A percentile compares a stretch with the other conserved stretches of the same genome.
Evolutionary conservation across 2,888 invertebrate genomes (phyloP).

Genomic region (Crocallis elinguaria): DNA sequence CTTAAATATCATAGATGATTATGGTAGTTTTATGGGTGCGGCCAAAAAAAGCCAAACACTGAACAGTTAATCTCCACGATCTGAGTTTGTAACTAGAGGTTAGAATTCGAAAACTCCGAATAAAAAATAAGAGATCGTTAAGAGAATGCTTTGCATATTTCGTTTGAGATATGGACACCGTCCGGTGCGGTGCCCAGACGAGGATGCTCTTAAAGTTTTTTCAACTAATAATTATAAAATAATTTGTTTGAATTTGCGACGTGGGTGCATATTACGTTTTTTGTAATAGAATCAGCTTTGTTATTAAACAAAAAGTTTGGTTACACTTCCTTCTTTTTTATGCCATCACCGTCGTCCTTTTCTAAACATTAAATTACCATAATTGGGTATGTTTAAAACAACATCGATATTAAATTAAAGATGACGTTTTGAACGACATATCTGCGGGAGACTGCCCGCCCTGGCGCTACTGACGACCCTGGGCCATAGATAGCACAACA

Average conservation of each 20-base stretch:
- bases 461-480: constrained; percentile 53
- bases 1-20: constrained; percentile 68
- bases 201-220: constrained; percentile 27
- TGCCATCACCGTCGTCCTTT: not conserved
- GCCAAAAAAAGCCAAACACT: constrained; percentile 64
- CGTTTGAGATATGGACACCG: constrained; percentile 54
- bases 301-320: not conserved
- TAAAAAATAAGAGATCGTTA: constrained; percentile 62
- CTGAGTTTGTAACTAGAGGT: constrained; percentile 68
- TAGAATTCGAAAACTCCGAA: constrained; percentile 66
- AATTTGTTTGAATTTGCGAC: constrained; percentile 19
- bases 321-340: constrained; percentile 4
- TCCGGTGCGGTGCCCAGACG: constrained; percentile 26
- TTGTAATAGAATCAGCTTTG: not conserved
- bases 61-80: constrained; percentile 62
- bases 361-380: constrained; percentile 38
- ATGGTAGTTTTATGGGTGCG: constrained; percentile 65
- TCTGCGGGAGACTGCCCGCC: constrained; percentile 48
- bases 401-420: constrained; percentile 51
- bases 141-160: constrained; percentile 66
- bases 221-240: too few relatives aligned
- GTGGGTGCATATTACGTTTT: not conserved
- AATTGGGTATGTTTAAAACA: constrained; percentile 52
- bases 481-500: constrained; percentile 33
- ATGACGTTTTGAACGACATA: constrained; percentile 58